phyloP scores from a whole-genome alignment of 2,113 vertebrate genomes.

The Stomatorhinus ivindoensis region DNA sequence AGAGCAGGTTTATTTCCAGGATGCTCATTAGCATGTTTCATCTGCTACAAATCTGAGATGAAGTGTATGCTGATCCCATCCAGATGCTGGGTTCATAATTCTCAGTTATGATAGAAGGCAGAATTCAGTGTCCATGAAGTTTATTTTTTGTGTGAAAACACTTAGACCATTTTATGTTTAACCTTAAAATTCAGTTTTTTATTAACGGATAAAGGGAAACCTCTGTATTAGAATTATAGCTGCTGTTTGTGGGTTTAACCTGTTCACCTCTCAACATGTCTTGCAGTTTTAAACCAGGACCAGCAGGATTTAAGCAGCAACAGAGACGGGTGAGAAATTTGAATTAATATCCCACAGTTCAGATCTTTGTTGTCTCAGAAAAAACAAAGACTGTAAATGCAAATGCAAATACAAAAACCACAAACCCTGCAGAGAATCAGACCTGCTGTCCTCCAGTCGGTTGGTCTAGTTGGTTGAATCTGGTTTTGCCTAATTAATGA shows the following conservation, averaged over 20 bases:
- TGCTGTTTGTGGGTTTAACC: not conserved
- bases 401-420: not conserved
- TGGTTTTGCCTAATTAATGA: not conserved
- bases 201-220: not conserved
- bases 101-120: not conserved
- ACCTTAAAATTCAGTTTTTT: not conserved
- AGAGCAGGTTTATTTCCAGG: constrained; percentile 8
- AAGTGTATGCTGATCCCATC: not conserved
- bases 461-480: not conserved
- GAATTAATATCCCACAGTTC: not conserved
- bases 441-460: not conserved
- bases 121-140: not conserved
- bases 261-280: not conserved
- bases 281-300: not conserved
- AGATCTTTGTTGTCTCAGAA: not conserved
- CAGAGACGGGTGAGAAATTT: not conserved
- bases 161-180: not conserved
- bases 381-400: not conserved
- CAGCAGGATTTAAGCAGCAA: not conserved
- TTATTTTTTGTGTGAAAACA: not conserved
- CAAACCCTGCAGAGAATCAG: not conserved
- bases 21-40: not conserved
- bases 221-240: not conserved
- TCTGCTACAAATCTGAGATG: not conserved
- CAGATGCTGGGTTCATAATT: not conserved